These are phyloP conservation scores for Drosophila sordidula DNA, from an alignment of 2,888 invertebrate genomes.

Conservation along the genomic window DNA sequence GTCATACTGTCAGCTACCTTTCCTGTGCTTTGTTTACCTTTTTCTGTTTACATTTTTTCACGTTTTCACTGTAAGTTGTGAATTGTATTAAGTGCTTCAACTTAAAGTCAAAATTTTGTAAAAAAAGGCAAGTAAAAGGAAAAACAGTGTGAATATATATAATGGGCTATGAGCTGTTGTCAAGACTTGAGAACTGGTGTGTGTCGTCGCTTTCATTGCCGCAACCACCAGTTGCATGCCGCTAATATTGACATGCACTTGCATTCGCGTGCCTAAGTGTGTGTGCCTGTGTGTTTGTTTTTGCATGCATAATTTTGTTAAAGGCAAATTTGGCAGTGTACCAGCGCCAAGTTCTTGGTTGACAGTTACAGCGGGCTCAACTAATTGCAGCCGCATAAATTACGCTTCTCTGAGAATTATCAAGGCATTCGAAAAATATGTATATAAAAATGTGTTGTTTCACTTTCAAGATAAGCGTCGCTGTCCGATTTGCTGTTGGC, in stretches of 20 bases:
- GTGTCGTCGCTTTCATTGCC: slow-evolving; percentile 3
- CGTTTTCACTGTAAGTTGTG: neutral
- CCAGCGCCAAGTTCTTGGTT: slow-evolving; percentile 54
- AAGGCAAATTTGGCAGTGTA: slow-evolving; percentile 56
- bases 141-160: neutral
- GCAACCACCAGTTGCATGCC: slow-evolving; percentile 60
- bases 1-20: slow-evolving; percentile 5
- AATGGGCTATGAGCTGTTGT: neutral
- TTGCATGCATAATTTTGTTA: slow-evolving; percentile 16
- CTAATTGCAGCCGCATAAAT: slow-evolving; percentile 65
- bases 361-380: slow-evolving; percentile 49
- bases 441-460: slow-evolving; percentile 21
- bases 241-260: slow-evolving; percentile 18
- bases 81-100: slow-evolving; percentile 3
- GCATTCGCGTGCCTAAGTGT: neutral
- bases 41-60: slow-evolving; percentile 49
- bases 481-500: slow-evolving; percentile 41
- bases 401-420: slow-evolving; percentile 39
- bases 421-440: slow-evolving; percentile 29
- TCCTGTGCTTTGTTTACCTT: slow-evolving; percentile 47
- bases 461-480: slow-evolving; percentile 60
- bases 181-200: neutral
- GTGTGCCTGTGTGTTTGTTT: slow-evolving; percentile 5
- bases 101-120: slow-evolving; percentile 4
- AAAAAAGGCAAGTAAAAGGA: slow-evolving; percentile 16